Conservation (phyloP, 2,797 vertebrate species). For the Sandelia bainsii region DNA sequence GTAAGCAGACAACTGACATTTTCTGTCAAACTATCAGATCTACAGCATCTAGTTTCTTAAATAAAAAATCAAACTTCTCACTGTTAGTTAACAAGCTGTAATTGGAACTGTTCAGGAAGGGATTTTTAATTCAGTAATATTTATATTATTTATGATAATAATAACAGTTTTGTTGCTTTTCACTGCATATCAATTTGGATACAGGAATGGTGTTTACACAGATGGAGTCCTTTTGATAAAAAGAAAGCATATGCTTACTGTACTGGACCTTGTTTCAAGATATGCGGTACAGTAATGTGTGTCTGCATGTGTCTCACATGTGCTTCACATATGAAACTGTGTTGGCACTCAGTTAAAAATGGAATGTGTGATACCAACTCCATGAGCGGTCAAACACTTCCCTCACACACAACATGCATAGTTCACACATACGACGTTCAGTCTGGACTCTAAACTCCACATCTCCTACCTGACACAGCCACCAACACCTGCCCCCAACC, state of each 20-base stretch:
- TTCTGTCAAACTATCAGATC: too few species aligned
- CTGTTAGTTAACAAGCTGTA: background rate
- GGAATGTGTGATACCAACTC: constrained; percentile 39
- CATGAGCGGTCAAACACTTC: background rate
- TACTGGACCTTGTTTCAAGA: background rate
- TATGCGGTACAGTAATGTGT: background rate
- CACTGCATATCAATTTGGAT: background rate
- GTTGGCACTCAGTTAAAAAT: constrained; percentile 9
- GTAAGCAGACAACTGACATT: too few species aligned
- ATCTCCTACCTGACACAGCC: background rate
- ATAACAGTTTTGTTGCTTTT: background rate
- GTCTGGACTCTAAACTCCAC: constrained; percentile 14
- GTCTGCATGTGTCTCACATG: constrained; percentile 26
- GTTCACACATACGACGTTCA: background rate
- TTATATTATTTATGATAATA: too few species aligned
- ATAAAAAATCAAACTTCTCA: too few species aligned
- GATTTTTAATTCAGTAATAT: background rate
- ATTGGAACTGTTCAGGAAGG: background rate
- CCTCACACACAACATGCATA: constrained; percentile 23
- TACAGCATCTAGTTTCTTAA: too few species aligned
- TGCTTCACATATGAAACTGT: constrained; percentile 54
- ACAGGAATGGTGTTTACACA: constrained; percentile 14
- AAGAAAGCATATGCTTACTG: background rate
- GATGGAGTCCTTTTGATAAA: constrained; percentile 30
- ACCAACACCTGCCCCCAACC: background rate